Evolutionary conservation across 2,888 invertebrate species (phyloP), one percentile per base, ranked within the genome.

Genomic region (Quadriops clusia): DNA sequence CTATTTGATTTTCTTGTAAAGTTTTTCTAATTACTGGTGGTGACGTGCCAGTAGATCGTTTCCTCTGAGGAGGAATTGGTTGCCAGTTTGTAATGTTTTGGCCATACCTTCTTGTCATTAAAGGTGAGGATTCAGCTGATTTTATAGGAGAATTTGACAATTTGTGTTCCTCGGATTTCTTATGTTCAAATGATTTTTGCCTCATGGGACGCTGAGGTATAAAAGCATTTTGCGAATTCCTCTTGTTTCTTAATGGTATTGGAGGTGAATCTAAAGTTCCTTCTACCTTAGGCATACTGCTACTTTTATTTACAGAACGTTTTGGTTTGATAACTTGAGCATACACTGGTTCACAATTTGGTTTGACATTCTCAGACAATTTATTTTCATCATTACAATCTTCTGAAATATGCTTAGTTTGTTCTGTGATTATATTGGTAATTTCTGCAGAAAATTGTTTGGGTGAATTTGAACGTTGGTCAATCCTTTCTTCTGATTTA

Each of bases 181-280:
- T n/a, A n/a, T n/a, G 34, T 52, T 62, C 38, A 50, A 60, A 28
- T 29, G 50, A 49, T 39, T 49, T 53, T 38, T 53, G 53, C 17
- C 53, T 40, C 17, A 40, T 28, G 5, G 51, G 49, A 30, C 51
- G 40, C 17, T 41, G 43, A 4, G 51, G 50, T 4, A 42, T 17
- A 15, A 27, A 34, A 11, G 24, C 5, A 9, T 22, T 23, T 8
- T 16, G 30, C 14, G 12, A 6, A 4, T 34, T 30, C 27, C 12
- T 18, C 27, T 30, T 34, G n/a, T 20, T 16, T 2, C 34, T 23
- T 17, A 17, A 13, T 14, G 34, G 34, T 5, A 23, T 23, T 10
- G 30, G 30, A 7, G 30, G 30, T 1, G 33, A 2, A 10, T 10
- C 13, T n/a, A n/a, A n/a, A n/a, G n/a, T n/a, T n/a, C n/a, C n/a